Base-by-base conservation (phyloP, 92 coral and sea anemone species). In the Desmophyllum pertusum region DNA sequence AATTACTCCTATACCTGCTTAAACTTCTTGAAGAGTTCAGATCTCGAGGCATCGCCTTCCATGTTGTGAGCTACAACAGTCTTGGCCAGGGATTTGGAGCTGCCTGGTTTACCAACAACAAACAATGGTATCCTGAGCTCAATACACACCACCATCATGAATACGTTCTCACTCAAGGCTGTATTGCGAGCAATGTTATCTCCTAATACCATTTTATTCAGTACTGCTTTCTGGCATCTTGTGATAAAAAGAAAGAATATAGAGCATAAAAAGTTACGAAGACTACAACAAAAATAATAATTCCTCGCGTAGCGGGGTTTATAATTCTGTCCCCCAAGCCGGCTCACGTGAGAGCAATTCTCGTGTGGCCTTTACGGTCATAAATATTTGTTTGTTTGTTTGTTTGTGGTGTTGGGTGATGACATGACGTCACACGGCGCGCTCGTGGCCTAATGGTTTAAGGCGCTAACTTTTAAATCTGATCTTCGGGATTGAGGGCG, bases 51-150 rank as follows among this genome's bases (percentile, higher is more conserved):
- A 81, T 77, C 92, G 19, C 94, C 95, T 41, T 87, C 89, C 97
- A 93, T 93, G 72, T 91, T 93, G 65, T 80, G 89, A 59, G 90
- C 89, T 1, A 93, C 94, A n/a, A 93, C 94, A 39, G 94, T 87
- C 84, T 93, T 93, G 46, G 97, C 97, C 51, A 93, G 81, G 15
- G 98, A 95, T 75, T 95, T 95, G 21, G 98, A 95, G 81, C 98
- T 90, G 30, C 94, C 98, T 71, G 98, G 98, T 83, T 94, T 94
- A 38, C 98, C 98, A n/a, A 94, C 93, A 38, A 94, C 98, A 86
- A 94, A 94, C 88, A 94, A 46, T 5, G 98, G 98, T 50, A 95
- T 93, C 52, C 98, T 89, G 25, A 95, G 91, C 88, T 95, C 98
- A 62, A 93, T 91, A 73, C 98, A 94, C 27, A 95, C 92, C 50